Evolutionary conservation across 2,888 invertebrate species (phyloP).

Genomic region (Molorchus minor): DNA sequence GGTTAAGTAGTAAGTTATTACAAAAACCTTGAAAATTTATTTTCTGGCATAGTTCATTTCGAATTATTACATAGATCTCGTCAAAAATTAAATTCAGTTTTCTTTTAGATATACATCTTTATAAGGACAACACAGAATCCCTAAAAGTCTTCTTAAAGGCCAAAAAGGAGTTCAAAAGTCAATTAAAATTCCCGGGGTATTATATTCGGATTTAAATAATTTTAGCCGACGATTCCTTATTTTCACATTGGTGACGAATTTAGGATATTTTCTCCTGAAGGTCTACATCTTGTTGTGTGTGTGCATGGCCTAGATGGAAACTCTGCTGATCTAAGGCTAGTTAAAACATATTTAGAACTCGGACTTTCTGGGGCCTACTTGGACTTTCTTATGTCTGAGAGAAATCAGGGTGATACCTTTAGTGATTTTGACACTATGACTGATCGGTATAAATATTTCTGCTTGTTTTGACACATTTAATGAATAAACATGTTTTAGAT

Average conservation of each 20-base stretch:
- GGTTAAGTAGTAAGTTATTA: no score
- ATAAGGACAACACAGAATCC: slow-evolving; percentile 47
- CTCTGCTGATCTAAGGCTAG: slow-evolving; percentile 90
- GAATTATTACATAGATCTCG: no score
- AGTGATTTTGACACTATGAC: slow-evolving; percentile 98
- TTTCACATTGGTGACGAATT: slow-evolving; percentile 92
- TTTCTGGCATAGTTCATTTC: no score
- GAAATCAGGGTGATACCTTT: slow-evolving; percentile 97
- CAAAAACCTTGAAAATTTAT: no score
- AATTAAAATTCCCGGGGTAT: slow-evolving; percentile 85
- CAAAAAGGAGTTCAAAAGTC: slow-evolving; percentile 88
- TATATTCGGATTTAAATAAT: slow-evolving; percentile 84
- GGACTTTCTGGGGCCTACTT: slow-evolving; percentile 90
- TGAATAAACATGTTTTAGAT: slow-evolving; percentile 63
- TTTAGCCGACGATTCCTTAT: slow-evolving; percentile 84
- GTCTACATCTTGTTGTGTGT: slow-evolving; percentile 92
- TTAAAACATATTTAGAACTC: slow-evolving; percentile 92
- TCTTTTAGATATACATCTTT: slow-evolving; percentile 45
- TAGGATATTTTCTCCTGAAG: slow-evolving; percentile 86
- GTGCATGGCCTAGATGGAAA: slow-evolving; percentile 97
- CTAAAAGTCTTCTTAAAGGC: slow-evolving; percentile 67
- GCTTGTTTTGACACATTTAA: not conserved
- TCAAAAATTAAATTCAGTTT: slow-evolving; percentile 57
- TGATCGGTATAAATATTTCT: slow-evolving; percentile 70
- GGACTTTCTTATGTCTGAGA: slow-evolving; percentile 96